Conservation (phyloP, 1,140 invertebrate species). For the Leptopilina clavipes region DNA sequence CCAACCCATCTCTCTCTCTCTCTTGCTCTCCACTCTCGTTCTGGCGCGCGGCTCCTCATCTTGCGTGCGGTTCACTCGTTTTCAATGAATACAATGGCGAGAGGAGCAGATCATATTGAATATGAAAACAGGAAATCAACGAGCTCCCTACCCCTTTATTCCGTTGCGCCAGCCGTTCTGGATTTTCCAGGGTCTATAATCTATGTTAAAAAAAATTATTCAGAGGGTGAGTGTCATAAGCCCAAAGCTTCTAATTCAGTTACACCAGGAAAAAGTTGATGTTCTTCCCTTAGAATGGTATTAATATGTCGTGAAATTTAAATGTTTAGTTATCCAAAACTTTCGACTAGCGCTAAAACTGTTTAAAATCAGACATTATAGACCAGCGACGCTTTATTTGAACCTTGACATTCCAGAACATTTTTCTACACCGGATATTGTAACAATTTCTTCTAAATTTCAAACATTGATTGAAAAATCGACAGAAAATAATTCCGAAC, state of each 20-base stretch:
- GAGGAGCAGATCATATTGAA: slow-evolving; percentile 72
- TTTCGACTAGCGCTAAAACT: too few species aligned
- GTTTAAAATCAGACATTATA: too few species aligned
- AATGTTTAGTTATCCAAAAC: too few species aligned
- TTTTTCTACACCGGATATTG: too few species aligned
- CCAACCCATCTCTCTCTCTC: slow-evolving; percentile 57
- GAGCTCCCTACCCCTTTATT: slow-evolving; percentile 54
- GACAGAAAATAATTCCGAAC: too few species aligned
- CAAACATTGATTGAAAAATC: too few species aligned
- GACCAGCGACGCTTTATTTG: too few species aligned
- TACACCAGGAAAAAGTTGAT: background rate
- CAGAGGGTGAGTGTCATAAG: slow-evolving; percentile 25
- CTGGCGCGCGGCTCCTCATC: slow-evolving; percentile 66
- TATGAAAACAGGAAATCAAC: slow-evolving; percentile 75
- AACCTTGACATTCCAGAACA: too few species aligned
- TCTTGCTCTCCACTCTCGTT: slow-evolving; percentile 67
- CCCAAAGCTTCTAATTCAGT: background rate
- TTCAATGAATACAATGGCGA: slow-evolving; percentile 75
- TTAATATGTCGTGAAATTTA: too few species aligned
- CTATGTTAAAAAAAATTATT: slow-evolving; percentile 47
- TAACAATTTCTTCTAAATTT: too few species aligned
- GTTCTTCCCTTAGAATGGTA: too few species aligned
- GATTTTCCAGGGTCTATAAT: slow-evolving; percentile 52
- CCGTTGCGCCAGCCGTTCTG: slow-evolving; percentile 47
- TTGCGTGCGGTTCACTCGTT: slow-evolving; percentile 75